Evolutionary conservation across 2,888 invertebrate genomes (phyloP), one percentile per base, ranked within the genome.

Genomic region (Sycophila texana): DNA sequence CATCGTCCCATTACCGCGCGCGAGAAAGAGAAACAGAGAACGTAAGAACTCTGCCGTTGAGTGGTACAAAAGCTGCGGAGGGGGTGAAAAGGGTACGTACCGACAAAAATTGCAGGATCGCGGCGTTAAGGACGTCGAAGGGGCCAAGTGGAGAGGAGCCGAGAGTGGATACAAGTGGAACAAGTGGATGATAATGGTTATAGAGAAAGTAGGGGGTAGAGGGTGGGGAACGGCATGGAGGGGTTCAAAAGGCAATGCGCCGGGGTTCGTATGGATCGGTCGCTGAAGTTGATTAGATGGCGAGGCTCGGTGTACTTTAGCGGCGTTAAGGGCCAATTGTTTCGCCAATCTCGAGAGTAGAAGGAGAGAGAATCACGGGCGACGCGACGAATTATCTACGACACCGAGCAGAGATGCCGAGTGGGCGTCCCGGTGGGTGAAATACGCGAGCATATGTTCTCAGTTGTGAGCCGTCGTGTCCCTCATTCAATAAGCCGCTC

Each of bases 331-430:
- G 53, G 53, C 72, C 72, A 72, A 72, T 72, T 72, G 72, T 72
- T 72, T 30, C n/a, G 53, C 72, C 61, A 72, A 72, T 51, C 61
- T 72, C n/a, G 60, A n/a, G 71, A 71, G 71, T 71, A 49, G 58
- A 16, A 12, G 12, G 30, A 60, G 26, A 26, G 26, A n/a, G 60
- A 22, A 22, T 5, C 22, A 60, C 10, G 18, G 60, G 60, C 26
- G 60, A 60, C 26, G 13, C 60, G 60, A 12, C 14, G 22, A 22
- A 22, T 60, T 60, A 12, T 60, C 60, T 10, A 22, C 22, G 39
- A 39, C 39, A 10, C 39, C 10, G 39, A 7, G 10, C 39, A 7
- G 39, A 39, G 39, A 39, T 39, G 39, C 39, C 10, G 39, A 39
- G 39, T 39, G 39, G 39, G 18, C 57, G 57, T 57, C 57, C 18